phyloP scores from a whole-genome alignment of 1,140 invertebrate genomes.

The Thaumatotibia leucotreta region DNA sequence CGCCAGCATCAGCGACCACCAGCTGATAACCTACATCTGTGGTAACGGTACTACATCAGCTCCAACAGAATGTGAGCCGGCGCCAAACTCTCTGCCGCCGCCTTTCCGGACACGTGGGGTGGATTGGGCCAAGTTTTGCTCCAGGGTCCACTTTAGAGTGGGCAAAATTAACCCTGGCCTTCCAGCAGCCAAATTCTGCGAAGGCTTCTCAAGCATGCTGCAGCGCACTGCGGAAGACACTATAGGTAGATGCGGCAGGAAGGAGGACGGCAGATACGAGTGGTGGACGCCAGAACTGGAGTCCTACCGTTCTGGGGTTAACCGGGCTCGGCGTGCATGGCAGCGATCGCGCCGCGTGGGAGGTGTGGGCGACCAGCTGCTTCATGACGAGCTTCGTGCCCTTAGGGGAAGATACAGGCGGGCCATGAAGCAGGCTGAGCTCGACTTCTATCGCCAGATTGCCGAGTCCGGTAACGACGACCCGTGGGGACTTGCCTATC shows the following conservation, averaged over 20 bases:
- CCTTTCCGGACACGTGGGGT: neutral
- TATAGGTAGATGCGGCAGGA: neutral
- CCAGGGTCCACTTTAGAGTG: neutral
- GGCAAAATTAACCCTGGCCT: neutral
- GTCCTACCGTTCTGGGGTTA: neutral
- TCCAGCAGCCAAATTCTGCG: neutral
- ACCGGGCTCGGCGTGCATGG: slow-evolving; percentile 22
- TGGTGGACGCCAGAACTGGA: too few relatives aligned
- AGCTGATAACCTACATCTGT: slow-evolving; percentile 23
- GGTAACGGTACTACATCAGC: slow-evolving; percentile 22
- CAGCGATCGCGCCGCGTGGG: too few relatives aligned
- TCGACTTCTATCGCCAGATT: too few relatives aligned
- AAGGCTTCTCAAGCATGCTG: slow-evolving; percentile 12
- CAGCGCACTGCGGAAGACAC: slow-evolving; percentile 7
- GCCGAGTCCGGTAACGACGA: slow-evolving; percentile 33
- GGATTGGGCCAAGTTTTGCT: too few relatives aligned
- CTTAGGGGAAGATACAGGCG: slow-evolving; percentile 18
- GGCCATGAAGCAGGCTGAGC: slow-evolving; percentile 26
- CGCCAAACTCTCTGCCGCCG: neutral
- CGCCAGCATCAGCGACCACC: too few relatives aligned
- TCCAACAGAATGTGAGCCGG: neutral
- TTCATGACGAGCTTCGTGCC: neutral
- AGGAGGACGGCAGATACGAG: slow-evolving; percentile 18
- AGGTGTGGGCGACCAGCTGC: neutral
- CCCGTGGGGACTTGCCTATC: slow-evolving; percentile 33